Percentiles rank a stretch among this genome's conserved stretches.
Evolutionary conservation across 1,140 invertebrate species (phyloP).

Genomic region (Steinernema khuongi): DNA sequence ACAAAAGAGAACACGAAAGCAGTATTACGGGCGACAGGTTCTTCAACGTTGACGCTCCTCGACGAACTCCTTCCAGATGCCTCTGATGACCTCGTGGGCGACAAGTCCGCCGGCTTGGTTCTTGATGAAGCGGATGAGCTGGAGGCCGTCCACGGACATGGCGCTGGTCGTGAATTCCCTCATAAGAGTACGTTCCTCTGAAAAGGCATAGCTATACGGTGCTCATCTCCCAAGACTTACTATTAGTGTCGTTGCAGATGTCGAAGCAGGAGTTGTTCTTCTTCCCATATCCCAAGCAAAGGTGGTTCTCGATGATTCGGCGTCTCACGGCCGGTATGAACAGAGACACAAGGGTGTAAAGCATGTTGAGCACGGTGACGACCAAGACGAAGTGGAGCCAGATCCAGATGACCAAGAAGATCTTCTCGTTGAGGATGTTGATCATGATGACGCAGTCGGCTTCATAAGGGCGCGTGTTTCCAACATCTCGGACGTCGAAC

Average conservation of each 20-base stretch:
- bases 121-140: not conserved
- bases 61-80: not conserved
- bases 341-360: constrained; percentile 42
- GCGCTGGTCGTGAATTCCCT: not conserved
- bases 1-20: too few relatives aligned
- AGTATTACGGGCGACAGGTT: too few relatives aligned
- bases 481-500: not conserved
- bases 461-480: not conserved
- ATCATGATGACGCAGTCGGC: constrained; percentile 53
- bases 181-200: not conserved
- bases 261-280: not conserved
- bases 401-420: constrained; percentile 54
- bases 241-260: not conserved
- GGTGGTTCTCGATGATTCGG: not conserved
- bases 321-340: not conserved
- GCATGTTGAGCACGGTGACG: constrained; percentile 46
- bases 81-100: not conserved
- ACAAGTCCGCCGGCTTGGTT: not conserved
- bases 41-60: not conserved
- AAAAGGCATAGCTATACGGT: not conserved
- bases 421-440: constrained; percentile 57
- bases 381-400: constrained; percentile 50
- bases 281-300: not conserved
- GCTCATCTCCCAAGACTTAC: not conserved
- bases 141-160: not conserved